Percentiles rank a stretch among this genome's conserved stretches.
Evolutionary conservation across 1,140 invertebrate genomes (phyloP).

Genomic region (Drosophila grimshawi): DNA sequence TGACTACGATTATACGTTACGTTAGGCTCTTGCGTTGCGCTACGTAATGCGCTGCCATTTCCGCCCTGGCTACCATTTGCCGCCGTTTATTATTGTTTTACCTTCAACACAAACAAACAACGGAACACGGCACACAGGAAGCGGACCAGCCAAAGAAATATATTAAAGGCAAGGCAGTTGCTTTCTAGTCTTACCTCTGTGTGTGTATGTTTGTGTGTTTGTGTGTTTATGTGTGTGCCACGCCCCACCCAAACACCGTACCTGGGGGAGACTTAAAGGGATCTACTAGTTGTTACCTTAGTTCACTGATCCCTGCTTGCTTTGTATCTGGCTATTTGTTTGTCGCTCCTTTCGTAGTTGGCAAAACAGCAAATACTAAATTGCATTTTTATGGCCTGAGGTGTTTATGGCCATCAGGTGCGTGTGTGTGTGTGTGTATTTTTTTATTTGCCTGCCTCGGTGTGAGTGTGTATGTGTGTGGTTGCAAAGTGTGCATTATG

Average conservation of each 20-base stretch:
- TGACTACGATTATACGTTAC: neutral
- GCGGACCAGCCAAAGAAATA: constrained; percentile 27
- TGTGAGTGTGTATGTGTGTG: constrained; percentile 5
- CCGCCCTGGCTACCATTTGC: constrained; percentile 59
- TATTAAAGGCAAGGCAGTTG: constrained; percentile 53
- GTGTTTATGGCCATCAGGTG: constrained; percentile 36
- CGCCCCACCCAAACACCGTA: neutral
- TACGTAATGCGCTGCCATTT: constrained; percentile 52
- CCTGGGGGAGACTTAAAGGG: neutral
- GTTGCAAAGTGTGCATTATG: constrained; percentile 55
- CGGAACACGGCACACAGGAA: constrained; percentile 49
- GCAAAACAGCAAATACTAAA: constrained; percentile 61
- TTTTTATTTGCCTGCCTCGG: neutral
- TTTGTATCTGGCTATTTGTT: constrained; percentile 44
- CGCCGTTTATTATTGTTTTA: constrained; percentile 60
- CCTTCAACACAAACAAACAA: constrained; percentile 58
- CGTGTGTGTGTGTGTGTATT: constrained; percentile 2
- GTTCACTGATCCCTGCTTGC: constrained; percentile 61
- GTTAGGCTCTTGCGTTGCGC: constrained; percentile 29
- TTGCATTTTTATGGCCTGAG: constrained; percentile 71
- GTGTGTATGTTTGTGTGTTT: neutral
- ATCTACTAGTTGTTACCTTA: constrained; percentile 40
- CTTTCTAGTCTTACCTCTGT: constrained; percentile 26
- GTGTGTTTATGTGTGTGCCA: neutral
- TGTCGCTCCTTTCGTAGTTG: constrained; percentile 30